Conservation (phyloP, 2,888 invertebrate genomes). For the Cryptus armator region DNA sequence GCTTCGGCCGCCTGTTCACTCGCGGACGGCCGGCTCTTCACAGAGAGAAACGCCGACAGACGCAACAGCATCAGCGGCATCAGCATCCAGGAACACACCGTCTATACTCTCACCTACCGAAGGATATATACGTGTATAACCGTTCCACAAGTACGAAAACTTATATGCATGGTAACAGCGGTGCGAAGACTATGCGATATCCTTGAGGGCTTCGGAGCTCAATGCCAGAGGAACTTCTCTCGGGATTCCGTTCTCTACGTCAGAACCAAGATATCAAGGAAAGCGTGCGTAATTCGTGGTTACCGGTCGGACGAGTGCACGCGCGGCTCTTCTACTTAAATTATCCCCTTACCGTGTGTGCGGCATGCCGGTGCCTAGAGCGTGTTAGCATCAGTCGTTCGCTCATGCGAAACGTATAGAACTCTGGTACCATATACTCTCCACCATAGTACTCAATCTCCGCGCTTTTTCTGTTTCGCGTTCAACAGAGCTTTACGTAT, state of each 20-base stretch:
- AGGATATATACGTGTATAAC: constrained; percentile 15
- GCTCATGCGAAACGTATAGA: constrained; percentile 16
- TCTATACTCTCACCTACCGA: neutral
- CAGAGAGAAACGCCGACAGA: constrained; percentile 66
- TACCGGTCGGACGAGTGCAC: constrained; percentile 57
- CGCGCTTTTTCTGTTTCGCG: neutral
- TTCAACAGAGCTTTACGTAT: too few species aligned
- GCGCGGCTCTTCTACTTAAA: constrained; percentile 58
- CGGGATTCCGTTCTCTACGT: constrained; percentile 52
- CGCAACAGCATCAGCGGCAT: constrained; percentile 49
- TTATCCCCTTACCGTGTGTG: constrained; percentile 62
- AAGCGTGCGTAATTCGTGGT: constrained; percentile 76
- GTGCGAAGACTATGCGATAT: constrained; percentile 3
- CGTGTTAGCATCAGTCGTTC: constrained; percentile 48
- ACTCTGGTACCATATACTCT: neutral
- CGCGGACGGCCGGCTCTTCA: constrained; percentile 66
- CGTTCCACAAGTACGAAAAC: neutral
- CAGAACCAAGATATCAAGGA: constrained; percentile 77
- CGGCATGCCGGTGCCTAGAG: constrained; percentile 55
- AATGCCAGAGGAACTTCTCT: neutral
- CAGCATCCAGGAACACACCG: constrained; percentile 19
- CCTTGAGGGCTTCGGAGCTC: constrained; percentile 3
- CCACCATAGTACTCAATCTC: constrained; percentile 6
- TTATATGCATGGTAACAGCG: neutral
- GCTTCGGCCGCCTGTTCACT: constrained; percentile 65